phyloP scores from a whole-genome alignment of 2,113 vertebrate genomes.

The Odobenus rosmarus region DNA sequence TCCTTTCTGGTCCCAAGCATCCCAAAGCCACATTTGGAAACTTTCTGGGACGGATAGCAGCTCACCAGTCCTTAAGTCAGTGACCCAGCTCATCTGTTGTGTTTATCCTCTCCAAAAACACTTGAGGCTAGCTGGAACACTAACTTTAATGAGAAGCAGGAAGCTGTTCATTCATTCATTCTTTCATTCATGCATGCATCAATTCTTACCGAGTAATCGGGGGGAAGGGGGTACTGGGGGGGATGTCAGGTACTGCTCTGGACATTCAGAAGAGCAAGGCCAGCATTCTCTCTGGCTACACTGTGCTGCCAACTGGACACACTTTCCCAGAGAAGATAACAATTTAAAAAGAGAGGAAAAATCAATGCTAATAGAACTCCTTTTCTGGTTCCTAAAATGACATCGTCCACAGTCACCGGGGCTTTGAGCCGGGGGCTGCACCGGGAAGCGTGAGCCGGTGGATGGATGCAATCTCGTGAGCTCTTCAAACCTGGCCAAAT shows the following conservation, averaged over 20 bases:
- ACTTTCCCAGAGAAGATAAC: constrained; percentile 50
- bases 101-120: not conserved
- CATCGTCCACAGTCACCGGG: not conserved
- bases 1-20: not conserved
- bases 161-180: not conserved
- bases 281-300: not conserved
- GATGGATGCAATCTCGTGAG: constrained; percentile 59
- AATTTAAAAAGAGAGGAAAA: constrained; percentile 51
- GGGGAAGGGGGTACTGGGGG: fast-evolving
- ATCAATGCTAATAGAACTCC: constrained; percentile 71
- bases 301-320: not conserved
- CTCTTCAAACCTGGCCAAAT: constrained; percentile 81
- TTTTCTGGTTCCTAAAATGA: constrained; percentile 55
- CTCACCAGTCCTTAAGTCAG: not conserved
- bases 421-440: not conserved
- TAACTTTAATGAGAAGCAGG: not conserved
- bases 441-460: not conserved
- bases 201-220: fast-evolving
- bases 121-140: not conserved
- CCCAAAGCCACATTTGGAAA: not conserved
- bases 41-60: not conserved
- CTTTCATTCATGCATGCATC: not conserved
- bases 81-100: not conserved
- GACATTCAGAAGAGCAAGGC: not conserved
- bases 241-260: too few species aligned